Conservation (phyloP, 1,140 invertebrate genomes). For the Drosophila novamexicana region DNA sequence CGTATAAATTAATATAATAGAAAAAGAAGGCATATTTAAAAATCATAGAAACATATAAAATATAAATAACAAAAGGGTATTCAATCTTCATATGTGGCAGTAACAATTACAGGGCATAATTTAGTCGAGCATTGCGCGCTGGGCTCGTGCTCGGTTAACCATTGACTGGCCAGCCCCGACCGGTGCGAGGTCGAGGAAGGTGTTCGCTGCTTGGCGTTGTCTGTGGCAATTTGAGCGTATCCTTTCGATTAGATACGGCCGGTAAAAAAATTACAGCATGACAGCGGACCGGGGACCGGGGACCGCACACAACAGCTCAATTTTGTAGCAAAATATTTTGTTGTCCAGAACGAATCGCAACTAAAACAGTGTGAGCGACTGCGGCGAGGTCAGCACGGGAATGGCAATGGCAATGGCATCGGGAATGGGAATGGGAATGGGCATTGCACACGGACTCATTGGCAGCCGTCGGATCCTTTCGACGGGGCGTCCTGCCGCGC, state of each 20-base stretch:
- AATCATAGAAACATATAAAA: too few species aligned
- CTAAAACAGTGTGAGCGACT: conserved; percentile 55
- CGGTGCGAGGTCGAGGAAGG: conserved; percentile 38
- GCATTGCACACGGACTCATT: conserved; percentile 13
- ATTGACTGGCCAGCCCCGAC: conserved; percentile 28
- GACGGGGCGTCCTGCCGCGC: conserved; percentile 52
- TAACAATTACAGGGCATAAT: conserved; percentile 6
- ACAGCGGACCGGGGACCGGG: conserved; percentile 44
- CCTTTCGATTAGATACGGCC: conserved; percentile 77
- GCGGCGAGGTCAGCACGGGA: conserved; percentile 17
- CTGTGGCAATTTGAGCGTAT: conserved; percentile 76
- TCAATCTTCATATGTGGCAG: too few species aligned
- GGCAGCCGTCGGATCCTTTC: conserved; percentile 38
- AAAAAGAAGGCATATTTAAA: too few species aligned
- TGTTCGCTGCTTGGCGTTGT: conserved; percentile 48
- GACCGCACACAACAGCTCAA: conserved; percentile 74
- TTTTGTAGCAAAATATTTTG: conserved; percentile 83
- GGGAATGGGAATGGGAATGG: not conserved
- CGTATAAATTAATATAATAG: too few species aligned
- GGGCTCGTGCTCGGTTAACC: conserved; percentile 34
- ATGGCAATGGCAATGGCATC: not conserved
- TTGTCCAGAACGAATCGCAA: conserved; percentile 79
- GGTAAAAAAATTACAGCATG: conserved; percentile 75
- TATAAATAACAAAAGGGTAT: too few species aligned
- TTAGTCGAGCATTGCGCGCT: not conserved